A percentile compares a stretch with the other conserved stretches of the same genome.
These are phyloP conservation scores for Drosophila athabasca DNA, from an alignment of 1,140 invertebrate species.

Conservation along the genomic window DNA sequence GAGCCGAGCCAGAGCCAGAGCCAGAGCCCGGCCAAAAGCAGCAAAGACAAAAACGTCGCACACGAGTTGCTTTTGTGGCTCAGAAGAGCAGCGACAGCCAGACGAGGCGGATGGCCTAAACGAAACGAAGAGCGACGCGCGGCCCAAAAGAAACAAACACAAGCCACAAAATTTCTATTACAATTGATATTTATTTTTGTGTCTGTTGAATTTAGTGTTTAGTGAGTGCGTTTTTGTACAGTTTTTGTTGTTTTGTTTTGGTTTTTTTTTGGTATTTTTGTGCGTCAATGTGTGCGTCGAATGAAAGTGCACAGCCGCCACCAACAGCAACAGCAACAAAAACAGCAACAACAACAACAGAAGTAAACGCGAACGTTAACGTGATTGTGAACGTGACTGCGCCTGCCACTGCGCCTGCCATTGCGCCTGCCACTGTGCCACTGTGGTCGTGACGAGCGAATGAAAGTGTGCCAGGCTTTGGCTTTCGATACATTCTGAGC, in stretches of 20 bases:
- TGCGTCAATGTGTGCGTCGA: constrained; percentile 35
- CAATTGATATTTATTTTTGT: constrained; percentile 44
- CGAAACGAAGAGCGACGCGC: constrained; percentile 34
- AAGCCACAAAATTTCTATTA: constrained; percentile 14
- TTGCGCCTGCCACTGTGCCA: constrained; percentile 11
- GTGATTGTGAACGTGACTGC: constrained; percentile 47
- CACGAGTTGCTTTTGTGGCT: constrained; percentile 71
- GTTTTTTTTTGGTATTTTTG: constrained; percentile 9
- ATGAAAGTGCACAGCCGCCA: constrained; percentile 65
- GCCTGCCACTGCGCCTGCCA: background rate
- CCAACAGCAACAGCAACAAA: constrained; percentile 8
- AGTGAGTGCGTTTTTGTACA: constrained; percentile 2
- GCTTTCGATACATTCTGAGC: no score
- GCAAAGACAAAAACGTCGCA: constrained; percentile 73
- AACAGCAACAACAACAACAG: constrained; percentile 9
- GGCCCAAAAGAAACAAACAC: constrained; percentile 7
- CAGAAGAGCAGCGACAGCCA: constrained; percentile 80
- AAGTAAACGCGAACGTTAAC: constrained; percentile 14
- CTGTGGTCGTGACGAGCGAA: constrained; percentile 18
- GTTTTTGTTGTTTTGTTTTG: constrained; percentile 7
- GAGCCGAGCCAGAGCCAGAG: background rate
- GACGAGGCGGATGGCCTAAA: constrained; percentile 71
- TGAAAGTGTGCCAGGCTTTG: constrained; percentile 32
- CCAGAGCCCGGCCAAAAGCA: constrained; percentile 2
- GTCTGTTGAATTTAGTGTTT: constrained; percentile 7